Evolutionary conservation across 2,113 vertebrate species (phyloP).

Genomic region (Hemiprocne comata): DNA sequence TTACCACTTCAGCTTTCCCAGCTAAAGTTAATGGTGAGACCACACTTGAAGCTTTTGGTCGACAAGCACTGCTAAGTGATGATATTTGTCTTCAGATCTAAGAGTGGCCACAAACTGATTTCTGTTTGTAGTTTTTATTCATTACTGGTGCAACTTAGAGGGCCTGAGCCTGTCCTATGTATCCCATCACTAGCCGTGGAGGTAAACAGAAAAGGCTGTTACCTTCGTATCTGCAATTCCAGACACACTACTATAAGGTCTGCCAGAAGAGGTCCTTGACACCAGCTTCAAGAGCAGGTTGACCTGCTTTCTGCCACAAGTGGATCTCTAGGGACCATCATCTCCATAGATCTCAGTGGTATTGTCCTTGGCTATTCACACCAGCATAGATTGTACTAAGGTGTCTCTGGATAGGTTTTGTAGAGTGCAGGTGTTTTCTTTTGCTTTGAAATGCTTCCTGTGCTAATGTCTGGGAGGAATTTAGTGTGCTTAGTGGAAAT

Average conservation of each 20-base stretch:
- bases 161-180: fast-evolving
- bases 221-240: not conserved
- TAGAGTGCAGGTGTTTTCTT: not conserved
- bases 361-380: not conserved
- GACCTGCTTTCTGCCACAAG: not conserved
- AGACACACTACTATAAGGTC: not conserved
- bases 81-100: not conserved
- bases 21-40: not conserved
- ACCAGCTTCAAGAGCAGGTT: not conserved
- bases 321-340: not conserved
- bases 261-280: not conserved
- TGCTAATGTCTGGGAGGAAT: not conserved
- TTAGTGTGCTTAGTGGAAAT: not conserved
- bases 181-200: fast-evolving
- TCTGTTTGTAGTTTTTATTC: not conserved
- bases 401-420: not conserved
- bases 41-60: not conserved
- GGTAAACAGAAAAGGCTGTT: not conserved
- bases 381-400: not conserved
- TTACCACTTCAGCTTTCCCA: not conserved
- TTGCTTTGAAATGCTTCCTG: not conserved
- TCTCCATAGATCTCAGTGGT: fast-evolving
- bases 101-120: no score
- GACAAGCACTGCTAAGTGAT: not conserved
- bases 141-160: not conserved